These are phyloP conservation scores for Corvus moneduloides DNA, from an alignment of 2,113 vertebrate species.

Conservation along the genomic window DNA sequence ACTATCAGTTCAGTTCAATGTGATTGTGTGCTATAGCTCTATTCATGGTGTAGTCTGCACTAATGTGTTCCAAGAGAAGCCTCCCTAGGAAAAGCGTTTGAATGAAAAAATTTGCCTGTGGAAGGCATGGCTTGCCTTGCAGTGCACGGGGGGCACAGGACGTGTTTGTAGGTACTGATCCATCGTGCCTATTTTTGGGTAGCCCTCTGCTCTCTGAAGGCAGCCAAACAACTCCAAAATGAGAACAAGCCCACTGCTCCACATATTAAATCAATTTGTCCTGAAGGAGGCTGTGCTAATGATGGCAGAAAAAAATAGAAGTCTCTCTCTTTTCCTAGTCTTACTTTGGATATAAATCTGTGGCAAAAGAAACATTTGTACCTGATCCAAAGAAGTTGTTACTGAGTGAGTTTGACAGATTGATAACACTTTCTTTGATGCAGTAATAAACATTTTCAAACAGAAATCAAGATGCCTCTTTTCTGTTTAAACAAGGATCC, in stretches of 20 bases:
- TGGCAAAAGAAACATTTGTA: background rate
- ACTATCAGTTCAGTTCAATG: background rate
- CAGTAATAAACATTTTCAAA: conserved; percentile 9
- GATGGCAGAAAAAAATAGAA: background rate
- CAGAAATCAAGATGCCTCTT: background rate
- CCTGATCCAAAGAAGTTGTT: background rate
- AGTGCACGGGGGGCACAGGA: background rate
- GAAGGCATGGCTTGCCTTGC: background rate
- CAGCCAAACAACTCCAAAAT: background rate
- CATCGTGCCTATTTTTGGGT: background rate
- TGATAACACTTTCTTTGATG: conserved; percentile 2
- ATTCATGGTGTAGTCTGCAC: background rate
- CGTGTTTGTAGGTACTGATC: background rate
- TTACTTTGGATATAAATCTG: background rate
- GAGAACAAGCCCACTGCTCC: background rate
- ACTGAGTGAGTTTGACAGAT: conserved; percentile 17
- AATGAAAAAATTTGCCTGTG: background rate
- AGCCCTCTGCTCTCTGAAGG: background rate
- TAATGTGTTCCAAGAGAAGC: background rate
- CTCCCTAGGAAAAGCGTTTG: background rate
- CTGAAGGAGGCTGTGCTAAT: background rate
- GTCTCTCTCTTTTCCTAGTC: background rate
- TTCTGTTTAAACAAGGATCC: background rate
- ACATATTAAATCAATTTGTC: conserved; percentile 17
- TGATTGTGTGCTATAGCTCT: background rate